Evolutionary conservation across 2,888 invertebrate species (phyloP).

Genomic region (Habrosyne pyritoides): DNA sequence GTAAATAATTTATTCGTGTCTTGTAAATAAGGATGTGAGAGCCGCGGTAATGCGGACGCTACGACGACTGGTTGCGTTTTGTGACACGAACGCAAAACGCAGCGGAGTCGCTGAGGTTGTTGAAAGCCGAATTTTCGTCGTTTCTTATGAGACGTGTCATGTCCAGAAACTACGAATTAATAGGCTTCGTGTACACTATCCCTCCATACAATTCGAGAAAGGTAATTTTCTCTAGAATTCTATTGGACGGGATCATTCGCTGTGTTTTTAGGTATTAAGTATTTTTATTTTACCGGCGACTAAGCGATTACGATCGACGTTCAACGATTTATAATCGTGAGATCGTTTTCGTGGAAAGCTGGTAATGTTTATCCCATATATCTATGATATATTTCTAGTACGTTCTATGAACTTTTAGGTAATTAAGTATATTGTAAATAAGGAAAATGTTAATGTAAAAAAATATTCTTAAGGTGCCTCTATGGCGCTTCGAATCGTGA

Average conservation of each 20-base stretch:
- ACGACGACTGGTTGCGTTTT: slow-evolving; percentile 66
- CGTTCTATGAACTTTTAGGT: slow-evolving; percentile 95
- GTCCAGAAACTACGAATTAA: slow-evolving; percentile 46
- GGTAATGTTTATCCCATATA: slow-evolving; percentile 97
- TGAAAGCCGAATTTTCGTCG: slow-evolving; percentile 55
- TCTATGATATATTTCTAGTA: slow-evolving; percentile 99
- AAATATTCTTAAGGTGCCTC: slow-evolving; percentile 21
- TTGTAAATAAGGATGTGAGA: slow-evolving; percentile 60
- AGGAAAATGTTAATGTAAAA: slow-evolving; percentile 27
- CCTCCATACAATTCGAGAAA: slow-evolving; percentile 81
- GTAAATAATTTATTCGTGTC: slow-evolving; percentile 51
- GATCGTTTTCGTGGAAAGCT: slow-evolving; percentile 72
- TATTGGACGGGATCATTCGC: slow-evolving; percentile 69
- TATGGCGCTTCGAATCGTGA: slow-evolving; percentile 39
- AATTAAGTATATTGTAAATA: slow-evolving; percentile 69
- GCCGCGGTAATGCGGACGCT: slow-evolving; percentile 80
- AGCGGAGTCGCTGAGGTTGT: slow-evolving; percentile 55
- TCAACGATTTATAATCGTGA: slow-evolving; percentile 29
- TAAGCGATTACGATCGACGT: slow-evolving; percentile 53
- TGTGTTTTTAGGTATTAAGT: slow-evolving; percentile 63
- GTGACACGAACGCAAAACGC: slow-evolving; percentile 56
- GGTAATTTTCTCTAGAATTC: slow-evolving; percentile 82
- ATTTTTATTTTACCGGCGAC: slow-evolving; percentile 72
- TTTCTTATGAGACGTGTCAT: slow-evolving; percentile 34
- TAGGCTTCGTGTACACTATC: slow-evolving; percentile 59